Evolutionary conservation across 2,113 vertebrate genomes (phyloP), one percentile per base, ranked within the genome.

Genomic region (Physeter macrocephalus): DNA sequence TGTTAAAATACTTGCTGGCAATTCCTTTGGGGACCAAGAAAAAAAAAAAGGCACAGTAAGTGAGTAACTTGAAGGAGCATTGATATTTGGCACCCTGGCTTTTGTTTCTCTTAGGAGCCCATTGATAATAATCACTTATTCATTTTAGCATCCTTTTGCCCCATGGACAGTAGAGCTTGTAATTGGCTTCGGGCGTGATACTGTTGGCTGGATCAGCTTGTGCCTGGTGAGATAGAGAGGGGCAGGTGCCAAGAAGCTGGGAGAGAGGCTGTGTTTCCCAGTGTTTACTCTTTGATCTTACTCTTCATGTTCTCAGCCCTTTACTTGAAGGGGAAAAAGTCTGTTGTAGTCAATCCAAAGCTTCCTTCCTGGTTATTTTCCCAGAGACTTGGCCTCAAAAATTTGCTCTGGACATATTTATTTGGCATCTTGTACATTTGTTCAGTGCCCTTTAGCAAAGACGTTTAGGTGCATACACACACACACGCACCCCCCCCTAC

Each of bases 241-340:
- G 71, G 91, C 97, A 92, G 54, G 18, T 96, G 97, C 96, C 98
- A 98, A 92, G 94, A 95, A 98, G 66, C 8, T 95, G 94, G 90
- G 74, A 81, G 7, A 84, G 92, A 96, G 78, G 83, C 96, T 94
- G 81, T 95, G 80, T 98, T 98, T 98, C 97, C 90, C 95, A 88
- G 7, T 80, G 92, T 94, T 98, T 97, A 86, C 74, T 71, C 98
- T 98, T 98, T 98, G 98, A 98, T 97, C 98, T 98, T 93, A 96
- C 82, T 96, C 94, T 97, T 94, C 0, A 0, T 96, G 91, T 98
- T 97, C 0, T 1, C 93, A 96, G 90, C 69, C 96, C 92, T 97
- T 97, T 97, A 64, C 62, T 97, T 97, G 92, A 96, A 95, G 74
- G 59, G n/a, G 64, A 80, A 83, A 91, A 90, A 54, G 75, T 93